phyloP scores from a whole-genome alignment of 2,797 vertebrate species.

The Rhabdomys pumilio region DNA sequence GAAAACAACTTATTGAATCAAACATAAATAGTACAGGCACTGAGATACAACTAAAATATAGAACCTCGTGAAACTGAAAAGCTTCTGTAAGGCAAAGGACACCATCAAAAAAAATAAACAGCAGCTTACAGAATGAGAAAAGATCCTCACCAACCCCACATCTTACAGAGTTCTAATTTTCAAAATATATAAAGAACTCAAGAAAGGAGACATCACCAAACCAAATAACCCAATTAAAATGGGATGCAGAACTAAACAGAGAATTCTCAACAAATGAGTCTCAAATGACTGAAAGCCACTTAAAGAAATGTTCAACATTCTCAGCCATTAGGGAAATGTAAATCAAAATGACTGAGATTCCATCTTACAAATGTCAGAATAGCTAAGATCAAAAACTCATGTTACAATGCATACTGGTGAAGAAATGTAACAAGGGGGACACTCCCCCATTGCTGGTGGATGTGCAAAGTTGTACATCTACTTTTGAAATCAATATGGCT shows the following conservation, averaged over 20 bases:
- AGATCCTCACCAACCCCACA: background rate
- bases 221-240: background rate
- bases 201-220: background rate
- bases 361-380: background rate
- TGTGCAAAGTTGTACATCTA: background rate
- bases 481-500: background rate
- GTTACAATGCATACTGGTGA: background rate
- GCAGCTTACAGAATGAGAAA: background rate
- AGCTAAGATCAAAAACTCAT: background rate
- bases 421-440: background rate
- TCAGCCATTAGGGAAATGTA: background rate
- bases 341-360: background rate
- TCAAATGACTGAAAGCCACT: background rate
- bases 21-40: background rate
- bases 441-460: background rate
- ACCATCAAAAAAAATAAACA: background rate
- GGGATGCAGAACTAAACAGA: background rate
- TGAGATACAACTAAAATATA: background rate
- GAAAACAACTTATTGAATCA: background rate
- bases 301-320: background rate
- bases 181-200: background rate
- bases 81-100: background rate
- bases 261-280: background rate
- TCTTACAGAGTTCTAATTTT: background rate
- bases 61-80: background rate